Evolutionary conservation across 2,888 invertebrate species (phyloP).

Genomic region (Acrobasis suavella): DNA sequence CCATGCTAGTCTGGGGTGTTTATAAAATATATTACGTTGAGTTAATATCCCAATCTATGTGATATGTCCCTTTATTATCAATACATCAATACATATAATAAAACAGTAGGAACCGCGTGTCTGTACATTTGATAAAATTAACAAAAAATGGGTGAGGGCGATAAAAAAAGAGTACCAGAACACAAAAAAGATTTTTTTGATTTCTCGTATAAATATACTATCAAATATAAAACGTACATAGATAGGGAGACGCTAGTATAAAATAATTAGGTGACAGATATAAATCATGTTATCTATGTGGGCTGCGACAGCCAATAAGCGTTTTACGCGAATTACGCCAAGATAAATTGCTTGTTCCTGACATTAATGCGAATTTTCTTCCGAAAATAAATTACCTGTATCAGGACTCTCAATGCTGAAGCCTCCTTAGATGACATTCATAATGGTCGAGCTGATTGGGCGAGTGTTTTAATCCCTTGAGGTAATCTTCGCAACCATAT

Average conservation of each 20-base stretch:
- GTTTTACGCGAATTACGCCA: slow-evolving; percentile 71
- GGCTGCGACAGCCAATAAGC: slow-evolving; percentile 73
- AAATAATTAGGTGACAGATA: slow-evolving; percentile 58
- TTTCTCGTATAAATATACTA: too few species aligned
- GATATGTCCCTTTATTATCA: too few species aligned
- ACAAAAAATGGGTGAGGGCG: too few species aligned
- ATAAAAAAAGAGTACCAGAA: too few species aligned
- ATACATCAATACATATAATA: too few species aligned
- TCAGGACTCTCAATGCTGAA: slow-evolving; percentile 50
- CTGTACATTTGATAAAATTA: too few species aligned
- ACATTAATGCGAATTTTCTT: slow-evolving; percentile 71
- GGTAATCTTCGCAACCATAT: too few species aligned
- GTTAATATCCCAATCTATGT: too few species aligned
- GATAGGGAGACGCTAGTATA: slow-evolving; percentile 23
- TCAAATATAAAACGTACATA: not conserved
- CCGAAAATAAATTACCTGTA: slow-evolving; percentile 70
- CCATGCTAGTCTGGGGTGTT: too few species aligned
- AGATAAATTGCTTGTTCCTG: slow-evolving; percentile 70
- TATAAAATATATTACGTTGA: too few species aligned
- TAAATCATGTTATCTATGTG: slow-evolving; percentile 68
- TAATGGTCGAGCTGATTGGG: not conserved
- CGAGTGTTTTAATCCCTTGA: not conserved
- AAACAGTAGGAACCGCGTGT: too few species aligned
- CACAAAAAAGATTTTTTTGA: too few species aligned
- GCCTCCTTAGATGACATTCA: slow-evolving; percentile 33